These are phyloP conservation scores for Brachypteracias leptosomus DNA, from an alignment of 2,113 vertebrate species.

Conservation along the genomic window DNA sequence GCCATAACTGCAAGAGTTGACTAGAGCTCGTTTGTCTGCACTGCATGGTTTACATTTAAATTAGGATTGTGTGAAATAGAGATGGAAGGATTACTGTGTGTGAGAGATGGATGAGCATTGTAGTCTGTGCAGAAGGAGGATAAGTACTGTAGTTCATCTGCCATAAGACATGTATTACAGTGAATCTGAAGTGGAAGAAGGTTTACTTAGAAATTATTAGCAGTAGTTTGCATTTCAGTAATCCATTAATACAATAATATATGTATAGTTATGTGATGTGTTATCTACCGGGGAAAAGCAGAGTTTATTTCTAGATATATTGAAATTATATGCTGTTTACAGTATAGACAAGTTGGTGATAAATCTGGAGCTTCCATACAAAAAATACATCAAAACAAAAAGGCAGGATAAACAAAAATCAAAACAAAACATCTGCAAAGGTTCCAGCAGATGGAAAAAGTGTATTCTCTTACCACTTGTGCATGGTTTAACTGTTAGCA, in stretches of 20 bases:
- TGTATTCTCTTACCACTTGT: neutral
- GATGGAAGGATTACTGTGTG: conserved; percentile 65
- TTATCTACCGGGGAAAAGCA: neutral
- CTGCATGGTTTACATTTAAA: conserved; percentile 69
- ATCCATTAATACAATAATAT: conserved; percentile 38
- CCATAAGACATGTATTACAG: conserved; percentile 65
- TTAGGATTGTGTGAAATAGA: conserved; percentile 64
- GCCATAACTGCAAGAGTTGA: conserved; percentile 16
- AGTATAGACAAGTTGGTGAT: neutral
- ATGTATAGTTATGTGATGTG: neutral
- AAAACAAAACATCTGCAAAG: neutral
- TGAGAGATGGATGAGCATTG: conserved; percentile 63
- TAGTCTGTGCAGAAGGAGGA: conserved; percentile 51
- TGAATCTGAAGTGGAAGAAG: conserved; percentile 45
- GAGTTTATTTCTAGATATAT: conserved; percentile 40
- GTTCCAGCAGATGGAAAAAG: neutral
- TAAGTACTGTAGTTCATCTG: conserved; percentile 56
- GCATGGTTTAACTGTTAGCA: neutral
- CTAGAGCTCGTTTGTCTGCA: conserved; percentile 42
- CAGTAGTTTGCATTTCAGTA: conserved; percentile 60
- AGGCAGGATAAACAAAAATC: neutral
- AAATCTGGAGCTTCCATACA: neutral
- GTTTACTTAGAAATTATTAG: conserved; percentile 68
- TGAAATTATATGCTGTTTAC: conserved; percentile 18
- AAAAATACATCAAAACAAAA: neutral